These are phyloP conservation scores for Anolis carolinensis DNA, from an alignment of 2,113 vertebrate species.

Conservation along the genomic window DNA sequence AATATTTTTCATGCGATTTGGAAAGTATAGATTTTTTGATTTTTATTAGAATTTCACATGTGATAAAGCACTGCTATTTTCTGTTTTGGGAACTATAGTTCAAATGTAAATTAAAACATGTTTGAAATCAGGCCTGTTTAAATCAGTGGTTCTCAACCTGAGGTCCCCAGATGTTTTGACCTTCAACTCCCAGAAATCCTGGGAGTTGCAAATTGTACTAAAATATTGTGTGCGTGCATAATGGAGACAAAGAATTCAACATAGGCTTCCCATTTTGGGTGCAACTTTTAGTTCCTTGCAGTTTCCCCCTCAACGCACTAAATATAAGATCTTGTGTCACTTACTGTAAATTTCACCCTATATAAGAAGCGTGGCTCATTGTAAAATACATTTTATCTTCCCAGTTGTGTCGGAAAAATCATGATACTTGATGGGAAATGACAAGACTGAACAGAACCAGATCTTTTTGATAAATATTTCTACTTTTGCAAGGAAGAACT, in stretches of 20 bases:
- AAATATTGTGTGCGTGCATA: background rate
- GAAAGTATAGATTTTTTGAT: slow-evolving; percentile 44
- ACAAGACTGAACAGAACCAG: slow-evolving; percentile 27
- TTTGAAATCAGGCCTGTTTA: too few relatives aligned
- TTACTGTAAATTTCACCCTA: slow-evolving; percentile 27
- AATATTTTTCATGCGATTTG: slow-evolving; percentile 38
- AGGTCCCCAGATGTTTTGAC: too few relatives aligned
- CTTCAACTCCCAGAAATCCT: too few relatives aligned
- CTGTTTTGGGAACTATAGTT: slow-evolving; percentile 53
- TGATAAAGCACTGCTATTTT: slow-evolving; percentile 59
- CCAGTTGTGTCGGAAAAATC: slow-evolving; percentile 48
- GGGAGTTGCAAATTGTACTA: too few relatives aligned
- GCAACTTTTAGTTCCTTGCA: background rate
- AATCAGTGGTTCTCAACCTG: too few relatives aligned
- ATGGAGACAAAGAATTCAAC: background rate
- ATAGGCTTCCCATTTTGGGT: background rate
- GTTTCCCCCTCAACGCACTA: background rate
- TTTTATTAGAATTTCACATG: slow-evolving; percentile 28
- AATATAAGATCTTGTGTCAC: background rate
- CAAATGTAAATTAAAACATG: slow-evolving; percentile 42
- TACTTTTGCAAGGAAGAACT: slow-evolving; percentile 37
- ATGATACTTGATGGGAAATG: slow-evolving; percentile 50
- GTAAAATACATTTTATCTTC: slow-evolving; percentile 18
- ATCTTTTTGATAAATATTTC: slow-evolving; percentile 43
- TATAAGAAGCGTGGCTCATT: background rate